phyloP scores from a whole-genome alignment of 2,113 vertebrate species.

The Cololabis saira region DNA sequence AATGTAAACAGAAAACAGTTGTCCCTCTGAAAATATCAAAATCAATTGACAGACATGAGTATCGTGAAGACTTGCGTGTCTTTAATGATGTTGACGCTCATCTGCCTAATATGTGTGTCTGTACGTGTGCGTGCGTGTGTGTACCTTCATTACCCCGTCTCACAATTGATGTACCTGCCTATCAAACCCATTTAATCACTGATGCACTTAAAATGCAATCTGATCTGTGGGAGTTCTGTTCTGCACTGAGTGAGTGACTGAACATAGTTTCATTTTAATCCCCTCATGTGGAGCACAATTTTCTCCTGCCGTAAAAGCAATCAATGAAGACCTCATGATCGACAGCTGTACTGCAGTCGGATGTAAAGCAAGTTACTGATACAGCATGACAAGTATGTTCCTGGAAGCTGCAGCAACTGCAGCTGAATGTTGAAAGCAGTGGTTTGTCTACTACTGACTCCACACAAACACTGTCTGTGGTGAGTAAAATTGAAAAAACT shows the following conservation, averaged over 20 bases:
- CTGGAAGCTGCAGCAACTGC: not conserved
- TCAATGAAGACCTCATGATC: conserved; percentile 26
- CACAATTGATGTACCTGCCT: conserved; percentile 4
- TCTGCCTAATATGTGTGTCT: conserved; percentile 7
- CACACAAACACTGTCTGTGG: not conserved
- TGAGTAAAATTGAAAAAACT: not conserved
- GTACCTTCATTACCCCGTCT: conserved; percentile 8
- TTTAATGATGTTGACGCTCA: too few species aligned
- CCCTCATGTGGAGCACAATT: conserved; percentile 1
- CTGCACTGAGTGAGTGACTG: not conserved
- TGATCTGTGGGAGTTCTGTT: conserved; percentile 16
- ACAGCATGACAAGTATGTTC: conserved; percentile 6
- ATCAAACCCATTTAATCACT: conserved; percentile 28
- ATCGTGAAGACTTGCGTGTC: too few species aligned
- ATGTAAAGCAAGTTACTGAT: not conserved
- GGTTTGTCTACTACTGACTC: not conserved
- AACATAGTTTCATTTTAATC: conserved; percentile 26
- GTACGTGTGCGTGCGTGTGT: not conserved
- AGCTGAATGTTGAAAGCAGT: not conserved
- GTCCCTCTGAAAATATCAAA: too few species aligned
- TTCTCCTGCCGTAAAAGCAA: conserved; percentile 5
- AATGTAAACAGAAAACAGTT: too few species aligned
- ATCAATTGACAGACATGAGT: too few species aligned
- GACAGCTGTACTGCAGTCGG: conserved; percentile 22
- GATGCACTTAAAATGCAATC: conserved; percentile 7